Evolutionary conservation across 2,888 invertebrate species (phyloP), one percentile per base, ranked within the genome.

Genomic region (Temnothorax ravouxi): DNA sequence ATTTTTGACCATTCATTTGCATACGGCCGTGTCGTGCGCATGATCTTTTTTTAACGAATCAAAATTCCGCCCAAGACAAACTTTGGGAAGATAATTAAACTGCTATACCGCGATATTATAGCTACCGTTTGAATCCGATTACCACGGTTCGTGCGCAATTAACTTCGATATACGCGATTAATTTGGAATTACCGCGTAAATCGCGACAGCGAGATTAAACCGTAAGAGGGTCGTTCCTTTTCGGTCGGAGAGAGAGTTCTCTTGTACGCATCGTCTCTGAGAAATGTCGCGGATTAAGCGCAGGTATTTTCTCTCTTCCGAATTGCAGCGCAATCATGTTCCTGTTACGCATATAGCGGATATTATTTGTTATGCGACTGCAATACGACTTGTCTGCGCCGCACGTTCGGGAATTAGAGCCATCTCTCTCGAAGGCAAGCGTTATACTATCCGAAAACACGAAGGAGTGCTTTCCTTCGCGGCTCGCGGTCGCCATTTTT

Each of bases 401-500:
- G 18, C 25, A 15, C 54, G 29, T n/a, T 21, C 34, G 50, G 3
- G 41, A 67, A 56, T 74, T 69, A 71, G 72, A 29, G 34, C 11
- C 9, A 9, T 64, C 41, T 47, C 44, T 18, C 41, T 13, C 41
- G 41, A 13, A 18, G 25, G 47, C 44, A 67, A 41, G 25, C 13
- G 25, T 15, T 25, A 34, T 25, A 52, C 29, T 66, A 50, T 56
- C 21, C 69, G 71, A 85, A 81, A 84, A 83, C 50, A 79, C 71
- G 83, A 83, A 79, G 21, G 59, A 56, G 47, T 5, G 44, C 8
- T 13, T 21, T 29, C 59, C 83, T 79, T 66, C 64, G 41, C 62
- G 47, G 62, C 67, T 75, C 71, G 47, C 25, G 69, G 21, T 38
- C 44, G 82, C 84, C 84, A 87, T 88, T 90, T 90, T 85, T 84